phyloP scores from a whole-genome alignment of 2,888 invertebrate genomes.

The Girardia tigrina region DNA sequence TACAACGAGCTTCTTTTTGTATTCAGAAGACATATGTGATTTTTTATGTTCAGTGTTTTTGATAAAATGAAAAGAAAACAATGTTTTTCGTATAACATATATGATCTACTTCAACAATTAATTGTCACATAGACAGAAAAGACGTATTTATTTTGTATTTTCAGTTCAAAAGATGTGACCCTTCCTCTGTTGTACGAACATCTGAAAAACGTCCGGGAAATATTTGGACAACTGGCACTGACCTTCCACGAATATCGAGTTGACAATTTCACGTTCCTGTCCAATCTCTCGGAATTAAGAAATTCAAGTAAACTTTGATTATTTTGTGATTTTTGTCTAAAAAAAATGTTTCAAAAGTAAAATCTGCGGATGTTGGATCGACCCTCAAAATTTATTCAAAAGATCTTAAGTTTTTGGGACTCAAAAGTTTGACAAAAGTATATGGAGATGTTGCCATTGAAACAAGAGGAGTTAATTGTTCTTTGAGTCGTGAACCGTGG shows the following conservation, averaged over 20 bases:
- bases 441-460: background rate
- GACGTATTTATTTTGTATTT: too few relatives aligned
- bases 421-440: background rate
- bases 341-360: too few relatives aligned
- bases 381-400: background rate
- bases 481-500: background rate
- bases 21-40: too few relatives aligned
- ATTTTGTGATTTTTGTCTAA: background rate
- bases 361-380: background rate
- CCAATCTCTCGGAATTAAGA: background rate
- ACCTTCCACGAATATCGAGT: background rate
- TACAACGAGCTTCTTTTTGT: too few relatives aligned
- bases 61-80: too few relatives aligned
- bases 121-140: too few relatives aligned
- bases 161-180: background rate
- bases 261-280: background rate
- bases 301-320: background rate
- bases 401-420: background rate
- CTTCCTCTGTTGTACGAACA: background rate
- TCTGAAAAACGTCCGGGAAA: conserved; percentile 6
- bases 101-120: too few relatives aligned
- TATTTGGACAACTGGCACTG: background rate
- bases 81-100: too few relatives aligned
- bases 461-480: background rate
- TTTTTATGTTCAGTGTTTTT: too few relatives aligned